A percentile compares a stretch with the other conserved stretches of the same genome.
These are phyloP conservation scores for Seriola aureovittata DNA, from an alignment of 2,113 vertebrate species.

Conservation along the genomic window DNA sequence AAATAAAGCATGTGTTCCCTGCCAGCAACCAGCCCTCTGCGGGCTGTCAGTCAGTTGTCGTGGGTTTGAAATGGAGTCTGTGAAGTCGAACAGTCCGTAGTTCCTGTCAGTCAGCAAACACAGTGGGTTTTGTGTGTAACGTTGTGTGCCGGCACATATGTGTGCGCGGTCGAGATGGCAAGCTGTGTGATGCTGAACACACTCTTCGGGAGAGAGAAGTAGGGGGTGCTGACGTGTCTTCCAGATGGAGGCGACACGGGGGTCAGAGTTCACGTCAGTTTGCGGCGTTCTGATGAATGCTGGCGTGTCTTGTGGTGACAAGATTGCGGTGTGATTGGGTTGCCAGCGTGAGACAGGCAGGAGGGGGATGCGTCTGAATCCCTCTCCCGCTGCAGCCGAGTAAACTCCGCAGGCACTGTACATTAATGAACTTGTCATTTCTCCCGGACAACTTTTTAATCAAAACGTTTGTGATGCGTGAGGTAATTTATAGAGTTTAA, in stretches of 20 bases:
- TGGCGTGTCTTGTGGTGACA: constrained; percentile 62
- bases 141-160: neutral
- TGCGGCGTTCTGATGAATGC: constrained; percentile 71
- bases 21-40: constrained; percentile 61
- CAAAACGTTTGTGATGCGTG: constrained; percentile 47
- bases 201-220: constrained; percentile 28
- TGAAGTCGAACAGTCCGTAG: constrained; percentile 71
- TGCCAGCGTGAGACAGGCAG: constrained; percentile 36
- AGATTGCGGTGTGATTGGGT: constrained; percentile 60
- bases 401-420: constrained; percentile 55
- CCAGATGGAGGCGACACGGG: constrained; percentile 70
- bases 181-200: constrained; percentile 44
- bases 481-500: constrained; percentile 29
- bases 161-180: constrained; percentile 17
- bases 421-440: constrained; percentile 77
- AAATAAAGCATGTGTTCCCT: constrained; percentile 75
- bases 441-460: constrained; percentile 59
- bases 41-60: constrained; percentile 75
- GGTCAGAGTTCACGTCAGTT: constrained; percentile 78
- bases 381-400: constrained; percentile 28
- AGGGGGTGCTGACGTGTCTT: constrained; percentile 57
- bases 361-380: constrained; percentile 39
- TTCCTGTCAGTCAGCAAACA: constrained; percentile 75
- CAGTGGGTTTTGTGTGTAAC: constrained; percentile 41
- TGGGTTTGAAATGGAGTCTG: constrained; percentile 64